Evolutionary conservation across 2,113 vertebrate genomes (phyloP).

Genomic region (Eurystomus gularis): DNA sequence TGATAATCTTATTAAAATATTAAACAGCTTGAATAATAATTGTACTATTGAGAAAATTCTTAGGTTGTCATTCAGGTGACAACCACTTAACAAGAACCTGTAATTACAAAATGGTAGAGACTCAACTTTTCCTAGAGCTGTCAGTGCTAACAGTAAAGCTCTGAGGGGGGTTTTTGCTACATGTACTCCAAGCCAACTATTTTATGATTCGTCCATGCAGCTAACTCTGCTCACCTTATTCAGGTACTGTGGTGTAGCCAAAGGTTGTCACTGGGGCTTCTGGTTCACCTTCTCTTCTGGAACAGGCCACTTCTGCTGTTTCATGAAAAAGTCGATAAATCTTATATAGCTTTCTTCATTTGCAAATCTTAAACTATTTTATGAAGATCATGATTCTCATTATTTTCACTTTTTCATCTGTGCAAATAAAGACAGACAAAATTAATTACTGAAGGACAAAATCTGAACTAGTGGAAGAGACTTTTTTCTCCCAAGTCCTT

Average conservation of each 20-base stretch:
- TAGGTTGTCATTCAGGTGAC: background rate
- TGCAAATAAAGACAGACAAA: background rate
- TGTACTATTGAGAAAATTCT: background rate
- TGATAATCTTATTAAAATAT: background rate
- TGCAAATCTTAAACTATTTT: background rate
- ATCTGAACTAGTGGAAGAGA: background rate
- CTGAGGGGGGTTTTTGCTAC: background rate
- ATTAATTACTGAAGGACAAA: background rate
- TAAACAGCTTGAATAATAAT: background rate
- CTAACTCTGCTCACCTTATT: background rate
- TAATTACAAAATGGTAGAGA: background rate
- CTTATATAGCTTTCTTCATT: background rate
- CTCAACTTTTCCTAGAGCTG: background rate
- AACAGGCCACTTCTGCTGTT: background rate
- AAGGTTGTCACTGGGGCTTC: background rate
- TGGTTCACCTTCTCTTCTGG: background rate
- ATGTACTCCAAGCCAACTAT: background rate
- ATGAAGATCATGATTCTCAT: background rate
- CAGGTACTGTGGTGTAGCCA: accelerated
- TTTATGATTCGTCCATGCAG: background rate
- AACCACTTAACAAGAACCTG: background rate
- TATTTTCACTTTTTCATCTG: background rate
- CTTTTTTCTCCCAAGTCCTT: background rate
- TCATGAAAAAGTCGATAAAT: background rate
- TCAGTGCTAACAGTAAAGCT: background rate